Base-by-base conservation (phyloP, 30 jellyfish, hydroid and myxozoan genomes). In the Aurelia coerulea region DNA sequence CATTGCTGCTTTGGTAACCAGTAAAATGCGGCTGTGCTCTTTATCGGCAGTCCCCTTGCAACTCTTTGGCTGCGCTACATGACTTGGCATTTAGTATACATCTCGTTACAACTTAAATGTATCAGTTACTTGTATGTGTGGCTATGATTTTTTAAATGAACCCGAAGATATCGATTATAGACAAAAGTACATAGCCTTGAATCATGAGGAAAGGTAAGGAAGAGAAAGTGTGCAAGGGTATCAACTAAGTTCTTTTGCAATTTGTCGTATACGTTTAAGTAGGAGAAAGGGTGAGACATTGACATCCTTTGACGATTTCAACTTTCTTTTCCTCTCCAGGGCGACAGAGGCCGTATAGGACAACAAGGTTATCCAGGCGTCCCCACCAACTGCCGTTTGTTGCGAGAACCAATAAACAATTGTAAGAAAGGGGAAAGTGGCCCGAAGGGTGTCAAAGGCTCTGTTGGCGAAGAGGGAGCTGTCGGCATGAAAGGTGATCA, bases 361-460 rank as follows among this genome's bases (percentile, higher is more conserved):
- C 87, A 56, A 5, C 93, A 84, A 84, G 93, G 93, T 4, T 34
- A 33, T n/a, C 93, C 93, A 9, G 87, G 93, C 46, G 74, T 72
- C 29, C 93, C 93, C 1, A 60, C 87, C 32, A 84, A 73, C 64
- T 84, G 93, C 65, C 50, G 52, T 10, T 15, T 60, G 76, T 16
- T 72, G 70, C 81, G 74, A 42, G n/a, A 19, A 69, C 71, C 75
- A 32, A 14, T 79, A 41, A 11, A 70, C 73, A 15, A 41, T 62
- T 84, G 93, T 35, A 73, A 86, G 29, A 60, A 46, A 46, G 93
- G 93, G 10, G 49, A 6, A 19, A 60, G 69, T 2, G 93, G 93
- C 18, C 81, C 80, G 2, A 39, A 10, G 29, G 93, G 93, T 5
- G 31, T 49, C 80, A 74, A 84, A 62, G 93, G 93, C 58, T 58